Percentiles rank a stretch among this genome's conserved stretches.
phyloP scores from a whole-genome alignment of 2,113 vertebrate genomes.

The Erinaceus europaeus region DNA sequence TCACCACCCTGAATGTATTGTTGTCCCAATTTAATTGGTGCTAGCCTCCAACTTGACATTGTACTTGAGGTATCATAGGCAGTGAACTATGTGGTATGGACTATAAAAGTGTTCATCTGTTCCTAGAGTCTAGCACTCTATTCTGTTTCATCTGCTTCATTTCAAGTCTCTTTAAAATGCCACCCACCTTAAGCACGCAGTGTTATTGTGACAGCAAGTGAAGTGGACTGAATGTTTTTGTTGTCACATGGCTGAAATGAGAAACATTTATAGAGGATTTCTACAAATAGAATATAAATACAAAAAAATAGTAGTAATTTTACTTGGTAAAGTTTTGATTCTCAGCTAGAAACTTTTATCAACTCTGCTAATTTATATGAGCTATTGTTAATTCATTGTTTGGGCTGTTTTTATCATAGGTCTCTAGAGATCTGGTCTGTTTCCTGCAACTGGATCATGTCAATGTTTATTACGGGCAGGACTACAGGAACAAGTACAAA shows the following conservation, averaged over 20 bases:
- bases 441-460: slow-evolving; percentile 98
- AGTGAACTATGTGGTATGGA: not conserved
- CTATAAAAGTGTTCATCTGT: not conserved
- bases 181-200: not conserved
- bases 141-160: not conserved
- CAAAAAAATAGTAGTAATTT: slow-evolving; percentile 18
- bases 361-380: not conserved
- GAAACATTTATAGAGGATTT: not conserved
- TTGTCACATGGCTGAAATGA: not conserved
- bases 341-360: slow-evolving; percentile 10
- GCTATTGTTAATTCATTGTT: not conserved
- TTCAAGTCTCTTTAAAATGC: slow-evolving; percentile 18
- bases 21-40: not conserved
- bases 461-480: slow-evolving; percentile 97
- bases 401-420: slow-evolving; percentile 77
- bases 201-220: slow-evolving; percentile 6
- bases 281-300: no score
- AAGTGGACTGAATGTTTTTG: not conserved
- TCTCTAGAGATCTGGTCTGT: slow-evolving; percentile 95
- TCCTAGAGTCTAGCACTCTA: not conserved
- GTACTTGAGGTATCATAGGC: not conserved
- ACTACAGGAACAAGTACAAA: slow-evolving; percentile 98
- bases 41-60: not conserved
- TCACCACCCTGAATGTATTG: not conserved
- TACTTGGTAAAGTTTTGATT: slow-evolving; percentile 30